phyloP scores from a whole-genome alignment of 2,888 invertebrate species.

The Pristionchus arcanus region DNA sequence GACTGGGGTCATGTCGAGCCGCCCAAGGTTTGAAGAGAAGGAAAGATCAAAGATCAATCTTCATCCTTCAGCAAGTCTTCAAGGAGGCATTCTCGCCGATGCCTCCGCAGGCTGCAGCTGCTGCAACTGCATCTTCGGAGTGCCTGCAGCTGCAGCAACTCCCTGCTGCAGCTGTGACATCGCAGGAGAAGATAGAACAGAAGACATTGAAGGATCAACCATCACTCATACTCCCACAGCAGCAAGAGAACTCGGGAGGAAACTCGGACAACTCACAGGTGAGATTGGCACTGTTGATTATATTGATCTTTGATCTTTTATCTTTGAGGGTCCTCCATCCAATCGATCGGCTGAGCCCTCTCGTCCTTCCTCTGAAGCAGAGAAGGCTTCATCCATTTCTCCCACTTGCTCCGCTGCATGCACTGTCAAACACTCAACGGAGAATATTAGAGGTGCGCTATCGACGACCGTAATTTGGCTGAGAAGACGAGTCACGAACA shows the following conservation, averaged over 20 bases:
- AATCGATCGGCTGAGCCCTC: not conserved
- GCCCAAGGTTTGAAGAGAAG: not conserved
- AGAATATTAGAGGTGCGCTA: not conserved
- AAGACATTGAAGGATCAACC: not conserved
- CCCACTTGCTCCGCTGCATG: not conserved
- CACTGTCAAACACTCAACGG: not conserved
- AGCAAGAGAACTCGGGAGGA: not conserved
- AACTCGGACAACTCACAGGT: not conserved
- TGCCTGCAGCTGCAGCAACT: not conserved
- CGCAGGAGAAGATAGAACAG: not conserved
- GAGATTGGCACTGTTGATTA: not conserved
- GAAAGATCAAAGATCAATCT: not conserved
- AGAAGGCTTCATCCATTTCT: not conserved
- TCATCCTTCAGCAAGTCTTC: not conserved
- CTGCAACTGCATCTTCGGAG: not conserved
- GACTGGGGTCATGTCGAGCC: conserved; percentile 39
- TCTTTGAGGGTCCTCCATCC: not conserved
- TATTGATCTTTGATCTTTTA: not conserved
- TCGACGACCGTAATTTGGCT: not conserved
- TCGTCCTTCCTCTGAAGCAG: not conserved
- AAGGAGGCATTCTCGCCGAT: not conserved
- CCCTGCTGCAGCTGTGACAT: not conserved
- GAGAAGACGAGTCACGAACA: not conserved
- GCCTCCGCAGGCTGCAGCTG: not conserved
- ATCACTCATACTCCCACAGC: not conserved